phyloP scores from a whole-genome alignment of 2,888 invertebrate species.

The Microdon myrmicae region DNA sequence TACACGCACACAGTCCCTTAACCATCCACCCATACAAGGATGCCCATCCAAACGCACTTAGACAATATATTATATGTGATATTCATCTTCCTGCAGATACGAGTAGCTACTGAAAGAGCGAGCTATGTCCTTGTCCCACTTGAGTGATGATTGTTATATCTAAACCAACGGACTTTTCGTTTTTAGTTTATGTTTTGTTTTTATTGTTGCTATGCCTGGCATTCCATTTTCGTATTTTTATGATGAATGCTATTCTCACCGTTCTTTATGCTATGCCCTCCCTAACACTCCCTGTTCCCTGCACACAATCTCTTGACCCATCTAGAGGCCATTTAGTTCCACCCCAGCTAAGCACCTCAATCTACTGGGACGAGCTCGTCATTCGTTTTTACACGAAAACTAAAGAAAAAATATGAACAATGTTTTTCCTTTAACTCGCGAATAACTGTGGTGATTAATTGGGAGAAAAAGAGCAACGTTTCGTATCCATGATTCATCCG shows the following conservation, averaged over 20 bases:
- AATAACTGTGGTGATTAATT: slow-evolving; percentile 7
- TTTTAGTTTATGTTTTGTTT: too few relatives aligned
- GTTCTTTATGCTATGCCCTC: slow-evolving; percentile 22
- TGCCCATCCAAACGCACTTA: too few relatives aligned
- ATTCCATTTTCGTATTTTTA: slow-evolving; percentile 25
- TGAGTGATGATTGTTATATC: slow-evolving; percentile 32
- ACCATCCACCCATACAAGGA: too few relatives aligned
- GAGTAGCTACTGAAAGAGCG: slow-evolving; percentile 20
- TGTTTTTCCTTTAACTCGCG: slow-evolving; percentile 5
- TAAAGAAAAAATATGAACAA: slow-evolving; percentile 9
- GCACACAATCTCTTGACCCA: too few relatives aligned
- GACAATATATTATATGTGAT: slow-evolving; percentile 8
- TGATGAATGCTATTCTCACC: slow-evolving; percentile 35
- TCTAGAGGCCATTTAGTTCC: too few relatives aligned
- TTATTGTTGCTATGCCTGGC: too few relatives aligned
- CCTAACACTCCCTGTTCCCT: slow-evolving; percentile 19
- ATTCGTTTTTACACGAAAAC: too few relatives aligned
- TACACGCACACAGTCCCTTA: too few relatives aligned
- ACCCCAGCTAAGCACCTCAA: too few relatives aligned
- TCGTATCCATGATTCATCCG: slow-evolving; percentile 7
- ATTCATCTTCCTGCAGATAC: slow-evolving; percentile 16
- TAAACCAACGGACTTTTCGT: slow-evolving; percentile 8
- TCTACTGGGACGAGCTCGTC: too few relatives aligned
- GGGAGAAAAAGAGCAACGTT: slow-evolving; percentile 22
- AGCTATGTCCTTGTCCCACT: slow-evolving; percentile 36